Conservation (phyloP, 2,888 invertebrate species). For the Pimpla rufipes region DNA sequence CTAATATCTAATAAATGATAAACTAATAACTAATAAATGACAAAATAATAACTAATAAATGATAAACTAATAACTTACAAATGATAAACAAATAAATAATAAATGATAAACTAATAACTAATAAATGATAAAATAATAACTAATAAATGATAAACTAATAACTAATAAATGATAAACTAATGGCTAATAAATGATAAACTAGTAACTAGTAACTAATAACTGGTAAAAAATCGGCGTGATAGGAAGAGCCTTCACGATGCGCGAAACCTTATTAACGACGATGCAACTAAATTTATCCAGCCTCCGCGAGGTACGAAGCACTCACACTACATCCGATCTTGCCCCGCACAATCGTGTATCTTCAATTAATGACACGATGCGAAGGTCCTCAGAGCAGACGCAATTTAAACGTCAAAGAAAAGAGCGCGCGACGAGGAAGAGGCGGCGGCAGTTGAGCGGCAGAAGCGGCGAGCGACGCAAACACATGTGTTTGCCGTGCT, state of each 20-base stretch:
- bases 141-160: too few species aligned
- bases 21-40: too few species aligned
- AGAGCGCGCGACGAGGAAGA: constrained; percentile 35
- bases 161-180: too few species aligned
- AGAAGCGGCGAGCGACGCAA: constrained; percentile 44
- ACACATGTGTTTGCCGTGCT: constrained; percentile 68
- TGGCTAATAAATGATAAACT: too few species aligned
- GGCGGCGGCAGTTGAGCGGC: constrained; percentile 39
- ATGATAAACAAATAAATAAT: too few species aligned
- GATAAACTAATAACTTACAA: too few species aligned
- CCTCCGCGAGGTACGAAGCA: neutral
- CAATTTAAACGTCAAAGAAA: constrained; percentile 58
- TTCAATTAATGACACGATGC: constrained; percentile 52
- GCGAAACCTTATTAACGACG: neutral
- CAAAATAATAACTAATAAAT: too few species aligned
- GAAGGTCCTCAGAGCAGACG: constrained; percentile 33
- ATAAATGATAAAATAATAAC: too few species aligned
- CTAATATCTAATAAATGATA: too few species aligned
- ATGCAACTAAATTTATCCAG: constrained; percentile 3
- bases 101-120: too few species aligned
- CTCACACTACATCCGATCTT: constrained; percentile 47
- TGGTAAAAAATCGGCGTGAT: neutral
- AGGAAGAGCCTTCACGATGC: neutral
- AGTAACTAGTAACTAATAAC: too few species aligned
- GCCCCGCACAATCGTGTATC: constrained; percentile 48